Evolutionary conservation across 1,140 invertebrate species (phyloP).

Genomic region (Drosophila lacteicornis): DNA sequence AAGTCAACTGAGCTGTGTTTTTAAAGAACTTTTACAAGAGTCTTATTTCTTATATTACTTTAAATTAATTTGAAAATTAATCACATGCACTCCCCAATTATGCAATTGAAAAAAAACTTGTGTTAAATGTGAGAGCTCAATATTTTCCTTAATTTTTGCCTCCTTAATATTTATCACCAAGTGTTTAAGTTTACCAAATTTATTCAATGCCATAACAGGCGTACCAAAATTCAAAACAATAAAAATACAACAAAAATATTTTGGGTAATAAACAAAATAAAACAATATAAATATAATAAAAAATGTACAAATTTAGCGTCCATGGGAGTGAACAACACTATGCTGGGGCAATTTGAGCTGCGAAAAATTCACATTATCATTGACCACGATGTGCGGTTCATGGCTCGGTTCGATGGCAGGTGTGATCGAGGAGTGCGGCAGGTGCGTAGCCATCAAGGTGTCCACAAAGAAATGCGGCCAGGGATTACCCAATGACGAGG

Average conservation of each 20-base stretch:
- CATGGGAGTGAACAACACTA: conserved; percentile 31
- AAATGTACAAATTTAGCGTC: conserved; percentile 23
- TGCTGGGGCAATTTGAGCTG: conserved; percentile 26
- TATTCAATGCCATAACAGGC: neutral
- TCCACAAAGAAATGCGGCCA: conserved; percentile 49
- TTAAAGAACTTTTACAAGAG: too few species aligned
- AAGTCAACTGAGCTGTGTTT: too few species aligned
- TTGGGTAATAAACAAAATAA: conserved; percentile 1
- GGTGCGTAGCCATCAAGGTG: conserved; percentile 21
- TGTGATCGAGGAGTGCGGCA: conserved; percentile 26
- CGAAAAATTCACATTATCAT: conserved; percentile 60
- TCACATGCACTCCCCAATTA: too few species aligned
- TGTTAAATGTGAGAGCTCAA: too few species aligned
- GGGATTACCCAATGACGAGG: conserved; percentile 11
- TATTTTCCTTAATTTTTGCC: neutral
- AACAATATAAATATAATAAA: neutral
- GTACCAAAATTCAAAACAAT: neutral
- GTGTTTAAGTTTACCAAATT: neutral
- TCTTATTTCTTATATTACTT: too few species aligned
- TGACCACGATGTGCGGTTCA: conserved; percentile 32
- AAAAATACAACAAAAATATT: conserved; percentile 8
- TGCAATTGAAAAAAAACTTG: too few species aligned
- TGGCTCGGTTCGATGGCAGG: conserved; percentile 6
- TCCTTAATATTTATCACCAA: neutral
- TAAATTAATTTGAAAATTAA: too few species aligned